Base-by-base conservation (phyloP, 2,888 invertebrate species). In the Blastobasis lacticolella region DNA sequence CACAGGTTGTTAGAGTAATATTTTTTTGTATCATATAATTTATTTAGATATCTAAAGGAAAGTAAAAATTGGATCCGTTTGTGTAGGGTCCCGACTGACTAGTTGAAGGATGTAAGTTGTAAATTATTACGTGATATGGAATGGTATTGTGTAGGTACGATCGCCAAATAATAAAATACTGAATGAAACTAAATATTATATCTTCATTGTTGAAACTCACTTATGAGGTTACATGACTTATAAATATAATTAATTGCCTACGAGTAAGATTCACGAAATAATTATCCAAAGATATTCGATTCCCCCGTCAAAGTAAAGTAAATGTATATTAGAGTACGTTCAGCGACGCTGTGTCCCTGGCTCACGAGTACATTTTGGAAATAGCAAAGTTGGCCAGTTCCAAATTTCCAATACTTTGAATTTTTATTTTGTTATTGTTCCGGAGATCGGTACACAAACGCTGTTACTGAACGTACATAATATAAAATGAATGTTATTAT, bases 21-120 rank as follows among this genome's bases (percentile, higher is more conserved):
- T 83, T 84, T 86, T 23, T 87, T 87, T 87, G 85, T 87, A 88
- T 83, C 71, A 85, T 87, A 86, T 87, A 82, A 88, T 86, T 87
- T 87, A 85, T 87, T 83, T 83, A 86, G 80, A 70, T 75, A 75
- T 71, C 65, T 79, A 81, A 79, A 73, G 83, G 81, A 81, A 84
- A 73, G 86, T 82, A 81, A 76, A 81, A 76, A 80, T 72, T 83
- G 87, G 87, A 79, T 83, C 86, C 80, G 65, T 63, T 68, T 67
- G 76, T 68, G 71, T 73, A 56, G 81, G 87, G 73, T 81, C 87
- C 82, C 84, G 87, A 88, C 87, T 88, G 87, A 87, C 82, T 88
- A 88, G 87, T 75, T 84, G 85, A 82, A 80, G 78, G 78, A 78
- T 77, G 80, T 9, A 85, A 84, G 84, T 72, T 80, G 79, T 85